phyloP scores from a whole-genome alignment of 2,797 vertebrate genomes.

The Eremophila alpestris region DNA sequence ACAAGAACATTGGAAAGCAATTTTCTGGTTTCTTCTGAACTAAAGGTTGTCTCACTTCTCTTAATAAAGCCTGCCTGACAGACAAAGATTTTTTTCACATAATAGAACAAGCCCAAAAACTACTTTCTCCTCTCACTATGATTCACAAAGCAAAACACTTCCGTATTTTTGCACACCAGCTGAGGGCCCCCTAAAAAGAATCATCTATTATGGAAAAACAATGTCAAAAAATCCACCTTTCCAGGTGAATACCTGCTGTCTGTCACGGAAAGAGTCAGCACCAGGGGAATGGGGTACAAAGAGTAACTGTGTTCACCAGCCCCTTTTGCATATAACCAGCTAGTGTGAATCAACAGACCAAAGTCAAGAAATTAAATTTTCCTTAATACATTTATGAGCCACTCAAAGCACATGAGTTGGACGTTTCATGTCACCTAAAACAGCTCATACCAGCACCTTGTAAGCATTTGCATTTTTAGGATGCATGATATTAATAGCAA shows the following conservation, averaged over 20 bases:
- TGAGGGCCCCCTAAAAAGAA: neutral
- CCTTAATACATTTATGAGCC: neutral
- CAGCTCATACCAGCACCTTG: neutral
- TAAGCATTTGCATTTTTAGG: neutral
- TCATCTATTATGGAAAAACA: conserved; percentile 10
- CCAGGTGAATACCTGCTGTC: neutral
- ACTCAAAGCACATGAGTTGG: neutral
- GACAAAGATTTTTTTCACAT: neutral
- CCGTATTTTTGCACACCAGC: neutral
- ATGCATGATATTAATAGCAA: neutral
- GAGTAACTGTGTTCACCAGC: neutral
- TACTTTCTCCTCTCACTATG: neutral
- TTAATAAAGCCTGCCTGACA: neutral
- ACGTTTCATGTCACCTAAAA: neutral
- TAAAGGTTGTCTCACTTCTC: neutral
- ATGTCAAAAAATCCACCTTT: conserved; percentile 39
- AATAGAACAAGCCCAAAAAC: neutral
- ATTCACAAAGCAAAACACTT: conserved; percentile 19
- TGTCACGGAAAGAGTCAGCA: neutral
- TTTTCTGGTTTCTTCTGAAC: neutral
- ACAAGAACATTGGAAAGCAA: neutral
- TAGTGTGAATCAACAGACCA: accelerated
- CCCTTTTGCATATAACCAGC: neutral
- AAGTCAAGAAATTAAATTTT: neutral
- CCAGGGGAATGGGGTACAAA: neutral